Base-by-base conservation (phyloP, 2,888 invertebrate genomes). In the Stenchaetothrips biformis region DNA sequence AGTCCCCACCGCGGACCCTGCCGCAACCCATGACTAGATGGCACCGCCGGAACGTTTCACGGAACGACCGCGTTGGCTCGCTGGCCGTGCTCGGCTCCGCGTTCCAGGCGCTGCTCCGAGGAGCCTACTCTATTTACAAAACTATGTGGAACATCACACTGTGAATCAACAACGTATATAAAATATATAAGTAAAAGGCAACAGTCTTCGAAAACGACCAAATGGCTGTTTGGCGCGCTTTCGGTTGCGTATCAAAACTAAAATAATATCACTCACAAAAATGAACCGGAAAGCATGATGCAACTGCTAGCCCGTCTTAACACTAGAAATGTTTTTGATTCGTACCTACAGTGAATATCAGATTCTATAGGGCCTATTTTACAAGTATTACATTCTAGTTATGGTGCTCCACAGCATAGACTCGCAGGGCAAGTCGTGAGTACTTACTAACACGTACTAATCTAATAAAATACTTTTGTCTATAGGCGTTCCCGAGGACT, bases 181-280 rank as follows among this genome's bases (percentile, higher is more conserved):
- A 67, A 67, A 67, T 67, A 67, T 67, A 67, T 67, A 21, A 67
- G 67, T 67, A 67, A 67, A 67, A 67, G 67, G 67, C 67, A 67
- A 67, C 67, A 67, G 67, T 67, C 67, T n/a, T 67, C 67, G 67
- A 67, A 67, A 67, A 67, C 67, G 67, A 9, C 67, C 67, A 67
- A 67, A 67, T 67, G 67, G 67, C 67, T 67, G 67, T 67, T 67
- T 67, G 67, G 67, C 4, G 37, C 67, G 67, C 25, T 67, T 67
- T 67, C 67, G 67, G 67, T 67, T 67, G 67, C 67, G 67, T 67
- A 67, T 67, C 67, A 67, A 67, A 67, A 67, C 67, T 67, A 67
- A 21, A 9, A 25, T 7, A 67, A 67, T 67, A 37, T 37, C 37
- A 37, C 37, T 67, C 21, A 67, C 18, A 53, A 59, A 67, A 67